Conservation (phyloP, 2,797 vertebrate genomes). For the Typhlichthys eigenmanni region DNA sequence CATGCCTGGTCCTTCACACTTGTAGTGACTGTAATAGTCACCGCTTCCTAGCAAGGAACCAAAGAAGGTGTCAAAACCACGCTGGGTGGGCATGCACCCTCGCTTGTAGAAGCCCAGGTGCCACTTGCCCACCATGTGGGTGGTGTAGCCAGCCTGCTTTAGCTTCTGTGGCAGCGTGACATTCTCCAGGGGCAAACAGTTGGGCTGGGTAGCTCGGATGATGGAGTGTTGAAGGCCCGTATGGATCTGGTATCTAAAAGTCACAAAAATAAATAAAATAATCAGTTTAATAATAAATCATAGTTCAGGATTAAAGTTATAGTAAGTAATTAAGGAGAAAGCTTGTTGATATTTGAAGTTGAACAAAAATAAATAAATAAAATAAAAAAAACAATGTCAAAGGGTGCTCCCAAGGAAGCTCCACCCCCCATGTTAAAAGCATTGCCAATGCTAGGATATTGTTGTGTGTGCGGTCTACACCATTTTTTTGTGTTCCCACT, state of each 20-base stretch:
- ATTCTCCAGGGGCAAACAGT: slow-evolving; percentile 93
- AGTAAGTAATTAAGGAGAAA: no score
- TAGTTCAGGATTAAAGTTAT: no score
- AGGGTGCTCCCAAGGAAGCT: no score
- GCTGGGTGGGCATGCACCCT: slow-evolving; percentile 92
- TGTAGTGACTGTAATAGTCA: slow-evolving; percentile 96
- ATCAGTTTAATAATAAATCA: no score
- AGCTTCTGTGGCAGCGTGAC: slow-evolving; percentile 94
- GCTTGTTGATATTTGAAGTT: no score
- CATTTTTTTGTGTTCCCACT: no score
- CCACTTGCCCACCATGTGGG: slow-evolving; percentile 99
- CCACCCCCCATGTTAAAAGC: no score
- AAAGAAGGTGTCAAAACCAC: slow-evolving; percentile 95
- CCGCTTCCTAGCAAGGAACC: slow-evolving; percentile 93
- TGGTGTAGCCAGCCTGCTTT: slow-evolving; percentile 90
- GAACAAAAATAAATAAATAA: no score
- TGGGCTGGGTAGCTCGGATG: slow-evolving; percentile 92
- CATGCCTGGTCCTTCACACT: slow-evolving; percentile 91
- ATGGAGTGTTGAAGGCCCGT: slow-evolving; percentile 97
- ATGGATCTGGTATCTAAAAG: slow-evolving; percentile 94
- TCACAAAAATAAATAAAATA: slow-evolving; percentile 16
- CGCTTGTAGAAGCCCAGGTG: slow-evolving; percentile 95
- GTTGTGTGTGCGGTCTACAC: no score
- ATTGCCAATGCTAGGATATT: no score
- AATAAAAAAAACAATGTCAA: no score